Base-by-base conservation (phyloP, 1,140 invertebrate genomes). In the Leucophenga varia region DNA sequence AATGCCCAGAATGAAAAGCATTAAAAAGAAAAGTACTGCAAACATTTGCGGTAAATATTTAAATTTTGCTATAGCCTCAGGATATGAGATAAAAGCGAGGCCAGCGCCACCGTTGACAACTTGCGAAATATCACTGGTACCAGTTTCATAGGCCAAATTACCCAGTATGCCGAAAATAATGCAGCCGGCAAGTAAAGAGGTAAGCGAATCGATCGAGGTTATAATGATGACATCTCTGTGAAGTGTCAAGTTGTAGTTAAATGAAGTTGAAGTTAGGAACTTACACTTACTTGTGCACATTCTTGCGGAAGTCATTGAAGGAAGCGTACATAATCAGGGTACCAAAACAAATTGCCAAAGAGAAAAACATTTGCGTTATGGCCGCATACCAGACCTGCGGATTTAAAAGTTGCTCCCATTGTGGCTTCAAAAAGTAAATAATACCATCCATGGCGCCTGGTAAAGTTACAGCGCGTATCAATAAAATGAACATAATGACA, bases 131-230 rank as follows among this genome's bases (percentile, higher is more conserved):
- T 74, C 67, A 18, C 76, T 73, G n/a, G 78, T 76, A 3, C 79
- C 79, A 6, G 85, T 77, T 57, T 86, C 83, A 49, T 83, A 75
- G 0, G 86, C 86, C 38, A 89, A 71, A 60, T 88, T 87, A 1
- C 91, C 89, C 14, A 94, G 76, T 43, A 95, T 87, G 0, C 88
- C 88, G 64, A 94, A 94, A 45, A 93, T 91, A 3, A 91, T 92
- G 43, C 90, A 85, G 1, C 91, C 91, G 9, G 92, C 88, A 21
- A 95, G 73, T 5, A 95, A 75, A 55, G 89, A 92, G 0, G 91
- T 94, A n/a, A 87, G 79, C 0, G 87, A 89, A 58, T 91, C 88
- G 48, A 89, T 58, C 1, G 83, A 82, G 2, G 87, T 89, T 0
- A 91, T 84, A 20, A 90, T 86, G 67, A 88, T 80, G 0, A 87